These are phyloP conservation scores for Ciconia stormi DNA, from an alignment of 2,113 vertebrate species.

Conservation along the genomic window DNA sequence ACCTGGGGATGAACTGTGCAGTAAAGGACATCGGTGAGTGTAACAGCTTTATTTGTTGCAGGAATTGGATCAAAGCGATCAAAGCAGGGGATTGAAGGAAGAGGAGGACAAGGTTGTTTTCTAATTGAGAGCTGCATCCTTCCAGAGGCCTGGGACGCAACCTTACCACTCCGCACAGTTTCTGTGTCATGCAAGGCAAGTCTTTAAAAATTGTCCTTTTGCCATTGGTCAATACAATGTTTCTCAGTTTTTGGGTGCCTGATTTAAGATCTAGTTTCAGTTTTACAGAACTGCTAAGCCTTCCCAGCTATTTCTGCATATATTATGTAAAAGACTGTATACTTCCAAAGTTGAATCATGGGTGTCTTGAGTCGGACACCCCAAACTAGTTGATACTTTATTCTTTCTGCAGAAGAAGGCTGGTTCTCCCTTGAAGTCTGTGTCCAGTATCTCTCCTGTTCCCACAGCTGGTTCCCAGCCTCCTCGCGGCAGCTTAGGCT, in stretches of 20 bases:
- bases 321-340: neutral
- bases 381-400: neutral
- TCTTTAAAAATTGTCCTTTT: neutral
- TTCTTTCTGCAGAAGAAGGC: neutral
- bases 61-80: neutral
- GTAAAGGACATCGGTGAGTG: neutral
- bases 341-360: neutral
- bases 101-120: neutral
- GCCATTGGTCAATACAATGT: neutral
- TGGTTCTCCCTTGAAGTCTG: neutral
- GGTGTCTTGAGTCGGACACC: rapidly evolving
- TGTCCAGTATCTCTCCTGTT: neutral
- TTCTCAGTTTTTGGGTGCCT: neutral
- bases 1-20: neutral
- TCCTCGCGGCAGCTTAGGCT: neutral
- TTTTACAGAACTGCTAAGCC: neutral
- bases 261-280: neutral
- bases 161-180: neutral
- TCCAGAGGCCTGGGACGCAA: neutral
- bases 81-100: neutral
- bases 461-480: neutral
- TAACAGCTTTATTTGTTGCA: neutral
- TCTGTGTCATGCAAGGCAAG: neutral
- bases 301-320: neutral
- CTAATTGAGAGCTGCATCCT: neutral